Base-by-base conservation (phyloP, 1,140 invertebrate species). In the Aradophagus sp. region DNA sequence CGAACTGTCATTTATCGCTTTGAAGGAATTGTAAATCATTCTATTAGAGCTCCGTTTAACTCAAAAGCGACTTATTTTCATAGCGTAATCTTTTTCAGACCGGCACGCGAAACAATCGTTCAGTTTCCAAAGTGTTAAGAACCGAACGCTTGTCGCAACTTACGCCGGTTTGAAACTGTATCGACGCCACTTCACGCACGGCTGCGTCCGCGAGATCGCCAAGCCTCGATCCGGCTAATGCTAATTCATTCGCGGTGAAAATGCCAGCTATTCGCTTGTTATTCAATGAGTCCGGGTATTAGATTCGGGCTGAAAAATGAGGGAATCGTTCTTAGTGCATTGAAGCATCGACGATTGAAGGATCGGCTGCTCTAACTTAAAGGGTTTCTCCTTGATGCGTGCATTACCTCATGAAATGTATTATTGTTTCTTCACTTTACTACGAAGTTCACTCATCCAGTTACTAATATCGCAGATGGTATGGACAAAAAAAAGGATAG, bases 331-430 rank as follows among this genome's bases (percentile, higher is more conserved):
- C 44, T 61, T 42, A 44, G 66, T 55, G 39, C 66, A 45, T 27
- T 69, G 23, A 56, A 48, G 66, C 59, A 59, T 63, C 59, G 68
- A 71, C 39, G 34, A 63, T 71, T 65, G 52, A 47, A 65, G 68
- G 45, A 59, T 71, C 68, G 68, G 38, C 29, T 52, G 32, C 5
- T 44, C 11, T 2, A 34, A 52, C 38, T 70, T 58, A 34, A 20
- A 53, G 52, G 61, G 61, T 65, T 65, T 65, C 59, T 15, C 48
- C 39, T 53, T 38, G 17, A 45, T 52, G 45, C 67, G 17, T 20
- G 23, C 42, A 41, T 55, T 41, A 41, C 31, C 14, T 48, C 32
- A 35, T 45, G 39, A 52, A 58, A 59, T 67, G 34, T 59, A 34
- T 59, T 59, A 59, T 67, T 67, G 63, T 67, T 44, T 58, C 63